These are phyloP conservation scores for Oryzias sinensis DNA, from an alignment of 2,797 vertebrate genomes.

Conservation along the genomic window DNA sequence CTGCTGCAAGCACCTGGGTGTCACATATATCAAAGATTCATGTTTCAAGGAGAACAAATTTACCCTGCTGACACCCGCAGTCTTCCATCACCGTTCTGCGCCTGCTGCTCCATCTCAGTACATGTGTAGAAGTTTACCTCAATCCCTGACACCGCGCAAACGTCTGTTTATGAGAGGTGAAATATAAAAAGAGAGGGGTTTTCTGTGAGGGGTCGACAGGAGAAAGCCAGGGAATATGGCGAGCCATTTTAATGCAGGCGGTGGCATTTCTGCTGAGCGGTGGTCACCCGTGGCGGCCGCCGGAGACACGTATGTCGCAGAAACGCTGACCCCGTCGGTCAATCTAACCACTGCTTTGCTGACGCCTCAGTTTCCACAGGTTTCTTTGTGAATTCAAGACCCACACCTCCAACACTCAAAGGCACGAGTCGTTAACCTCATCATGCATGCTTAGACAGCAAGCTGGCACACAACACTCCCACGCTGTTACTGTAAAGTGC, in stretches of 20 bases:
- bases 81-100: constrained; percentile 49
- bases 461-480: constrained; percentile 15
- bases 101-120: constrained; percentile 23
- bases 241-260: constrained; percentile 42
- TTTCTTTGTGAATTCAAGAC: constrained; percentile 34
- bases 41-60: constrained; percentile 61
- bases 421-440: constrained; percentile 46
- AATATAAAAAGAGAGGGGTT: constrained; percentile 9
- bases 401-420: constrained; percentile 13
- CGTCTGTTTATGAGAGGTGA: constrained; percentile 14
- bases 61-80: constrained; percentile 49
- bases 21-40: constrained; percentile 39
- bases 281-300: constrained; percentile 58
- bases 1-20: constrained; percentile 43
- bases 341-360: constrained; percentile 51
- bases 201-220: constrained; percentile 1
- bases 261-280: constrained; percentile 73
- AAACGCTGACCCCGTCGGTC: constrained; percentile 67
- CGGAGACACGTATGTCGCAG: constrained; percentile 63
- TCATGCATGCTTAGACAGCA: constrained; percentile 32
- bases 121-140: constrained; percentile 20
- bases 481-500: neutral
- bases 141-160: constrained; percentile 24
- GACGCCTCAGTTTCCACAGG: constrained; percentile 54
- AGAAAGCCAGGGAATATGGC: constrained; percentile 19